Base-by-base conservation (phyloP, 2,888 invertebrate genomes). In the Junonia oenone region DNA sequence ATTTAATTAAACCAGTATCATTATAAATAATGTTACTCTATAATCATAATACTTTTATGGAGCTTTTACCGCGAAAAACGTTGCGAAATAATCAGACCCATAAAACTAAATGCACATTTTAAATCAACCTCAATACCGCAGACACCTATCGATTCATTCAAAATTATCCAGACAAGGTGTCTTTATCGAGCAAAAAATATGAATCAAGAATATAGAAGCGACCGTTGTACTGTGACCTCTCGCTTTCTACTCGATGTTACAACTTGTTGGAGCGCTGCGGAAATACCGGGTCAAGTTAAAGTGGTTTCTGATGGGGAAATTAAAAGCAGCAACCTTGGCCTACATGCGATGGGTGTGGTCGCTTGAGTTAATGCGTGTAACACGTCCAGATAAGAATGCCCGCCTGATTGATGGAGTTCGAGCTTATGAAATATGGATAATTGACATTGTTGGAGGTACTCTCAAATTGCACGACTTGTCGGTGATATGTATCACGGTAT, bases 261-360 rank as follows among this genome's bases (percentile, higher is more conserved):
- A 29, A 37, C 22, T 33, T 13, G 50, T 58, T 52, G n/a, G 46
- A 37, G 11, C 33, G 17, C 38, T 47, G 55, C 49, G 40, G 48
- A 55, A 55, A 55, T 35, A 58, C 52, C 49, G 58, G 60, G 27
- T 58, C 60, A 52, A 4, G 14, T n/a, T 61, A 55, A n/a, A 58
- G 13, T 58, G 64, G 64, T 61, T 55, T 54, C 56, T 43, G 64
- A 64, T 64, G 63, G 65, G 64, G 68, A 69, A 67, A 68, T 70
- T 64, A 69, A 69, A 68, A 68, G 46, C 75, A 72, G 68, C 66
- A 46, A 76, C 86, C 86, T 83, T 85, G 85, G 74, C 84, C 83
- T 67, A 73, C 60, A 65, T 76, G 68, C 51, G 61, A 63, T 68
- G 69, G 75, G 78, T 67, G 81, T 69, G 76, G 81, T 75, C 52